Evolutionary conservation across 2,888 invertebrate species (phyloP).

Genomic region (Harpalus rubripes): DNA sequence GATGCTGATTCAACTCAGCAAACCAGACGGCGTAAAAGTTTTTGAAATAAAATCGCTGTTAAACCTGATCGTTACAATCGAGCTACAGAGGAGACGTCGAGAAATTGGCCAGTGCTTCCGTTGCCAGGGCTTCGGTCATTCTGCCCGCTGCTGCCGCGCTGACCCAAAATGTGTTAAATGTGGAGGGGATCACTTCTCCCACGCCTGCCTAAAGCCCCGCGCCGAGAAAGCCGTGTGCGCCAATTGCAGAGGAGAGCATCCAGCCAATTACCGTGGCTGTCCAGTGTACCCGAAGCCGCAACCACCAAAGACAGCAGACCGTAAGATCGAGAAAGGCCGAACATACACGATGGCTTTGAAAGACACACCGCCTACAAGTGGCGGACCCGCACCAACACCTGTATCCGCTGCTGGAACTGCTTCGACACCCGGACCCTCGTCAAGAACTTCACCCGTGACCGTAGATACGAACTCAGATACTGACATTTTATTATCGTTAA

Average conservation of each 20-base stretch:
- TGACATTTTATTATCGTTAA: too few relatives aligned
- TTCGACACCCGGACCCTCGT: too few relatives aligned
- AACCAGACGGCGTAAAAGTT: background rate
- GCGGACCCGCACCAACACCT: too few relatives aligned
- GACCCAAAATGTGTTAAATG: constrained; percentile 16
- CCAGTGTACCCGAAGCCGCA: background rate
- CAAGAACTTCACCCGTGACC: too few relatives aligned
- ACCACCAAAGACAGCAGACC: too few relatives aligned
- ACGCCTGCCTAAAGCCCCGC: constrained; percentile 12
- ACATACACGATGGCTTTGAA: too few relatives aligned
- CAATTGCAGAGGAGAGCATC: constrained; percentile 26
- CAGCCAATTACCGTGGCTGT: constrained; percentile 30
- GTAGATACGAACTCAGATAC: too few relatives aligned
- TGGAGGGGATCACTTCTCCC: background rate
- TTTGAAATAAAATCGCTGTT: background rate
- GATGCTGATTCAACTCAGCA: constrained; percentile 7
- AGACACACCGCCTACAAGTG: too few relatives aligned
- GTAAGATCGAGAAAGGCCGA: too few relatives aligned
- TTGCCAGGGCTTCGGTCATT: constrained; percentile 33
- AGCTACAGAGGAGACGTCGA: constrained; percentile 5
- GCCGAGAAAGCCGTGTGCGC: background rate
- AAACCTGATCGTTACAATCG: background rate
- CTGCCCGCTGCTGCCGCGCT: constrained; percentile 3
- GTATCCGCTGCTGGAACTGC: too few relatives aligned
- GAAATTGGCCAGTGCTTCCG: constrained; percentile 29